Conservation (phyloP, 2,888 invertebrate species). For the Archips crataeganus region DNA sequence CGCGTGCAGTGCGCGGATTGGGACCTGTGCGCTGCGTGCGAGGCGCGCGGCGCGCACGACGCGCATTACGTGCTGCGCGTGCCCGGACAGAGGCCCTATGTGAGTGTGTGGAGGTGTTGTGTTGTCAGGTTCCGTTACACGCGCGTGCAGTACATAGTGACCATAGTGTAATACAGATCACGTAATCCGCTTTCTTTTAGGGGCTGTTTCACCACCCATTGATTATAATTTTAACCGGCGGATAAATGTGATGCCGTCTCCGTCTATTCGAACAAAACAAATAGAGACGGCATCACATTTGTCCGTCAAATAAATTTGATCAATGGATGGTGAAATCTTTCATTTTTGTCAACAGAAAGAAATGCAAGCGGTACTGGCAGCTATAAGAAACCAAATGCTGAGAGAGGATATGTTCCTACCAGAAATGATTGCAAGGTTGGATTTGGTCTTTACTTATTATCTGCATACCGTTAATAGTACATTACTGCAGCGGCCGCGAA, state of each 20-base stretch:
- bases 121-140: background rate
- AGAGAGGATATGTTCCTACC: background rate
- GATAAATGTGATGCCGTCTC: no score
- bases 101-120: background rate
- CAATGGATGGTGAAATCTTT: background rate
- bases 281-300: no score
- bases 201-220: no score
- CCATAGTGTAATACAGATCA: no score
- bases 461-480: no score
- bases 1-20: constrained; percentile 42
- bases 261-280: no score
- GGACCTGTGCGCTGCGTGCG: constrained; percentile 41
- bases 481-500: no score
- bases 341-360: constrained; percentile 5
- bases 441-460: no score
- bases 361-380: constrained; percentile 14
- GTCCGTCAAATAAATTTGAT: no score
- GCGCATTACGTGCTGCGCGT: constrained; percentile 14
- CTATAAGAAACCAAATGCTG: constrained; percentile 6
- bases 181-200: no score
- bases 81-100: constrained; percentile 7
- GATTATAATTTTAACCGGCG: no score
- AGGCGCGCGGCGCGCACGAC: constrained; percentile 15
- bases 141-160: no score
- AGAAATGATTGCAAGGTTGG: background rate